Evolutionary conservation across 2,113 vertebrate species (phyloP).

Genomic region (Callorhinus ursinus): DNA sequence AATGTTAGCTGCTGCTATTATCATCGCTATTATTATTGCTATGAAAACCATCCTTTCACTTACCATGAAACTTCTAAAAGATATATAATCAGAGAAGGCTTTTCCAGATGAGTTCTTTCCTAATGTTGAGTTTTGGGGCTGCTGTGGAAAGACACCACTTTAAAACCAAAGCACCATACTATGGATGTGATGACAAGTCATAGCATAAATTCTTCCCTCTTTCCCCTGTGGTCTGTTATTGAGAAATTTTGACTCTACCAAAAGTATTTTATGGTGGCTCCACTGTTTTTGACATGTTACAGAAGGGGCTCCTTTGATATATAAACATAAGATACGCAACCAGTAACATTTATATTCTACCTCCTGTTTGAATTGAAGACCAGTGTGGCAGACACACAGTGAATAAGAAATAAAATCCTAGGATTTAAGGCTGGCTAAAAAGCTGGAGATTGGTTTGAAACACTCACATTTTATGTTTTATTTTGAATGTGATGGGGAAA

Average conservation of each 20-base stretch:
- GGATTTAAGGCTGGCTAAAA: background rate
- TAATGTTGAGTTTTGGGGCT: background rate
- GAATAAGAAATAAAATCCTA: background rate
- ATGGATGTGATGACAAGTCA: background rate
- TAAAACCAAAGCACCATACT: background rate
- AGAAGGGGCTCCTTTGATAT: background rate
- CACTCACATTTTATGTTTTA: background rate
- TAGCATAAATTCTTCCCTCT: background rate
- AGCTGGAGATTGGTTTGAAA: background rate
- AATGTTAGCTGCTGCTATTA: background rate
- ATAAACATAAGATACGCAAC: background rate
- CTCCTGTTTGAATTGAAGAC: background rate
- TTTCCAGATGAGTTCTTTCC: background rate
- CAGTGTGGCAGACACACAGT: background rate
- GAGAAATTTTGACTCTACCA: background rate
- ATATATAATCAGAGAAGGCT: background rate
- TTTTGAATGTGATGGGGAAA: background rate
- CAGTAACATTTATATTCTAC: background rate
- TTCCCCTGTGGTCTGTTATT: background rate
- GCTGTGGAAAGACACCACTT: background rate
- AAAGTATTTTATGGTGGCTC: background rate
- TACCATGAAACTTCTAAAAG: background rate
- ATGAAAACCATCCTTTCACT: background rate
- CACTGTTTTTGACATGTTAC: background rate
- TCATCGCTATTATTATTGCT: background rate